A percentile compares a stretch with the other conserved stretches of the same genome.
Evolutionary conservation across 2,888 invertebrate species (phyloP).

Genomic region (Sipunculus nudus): DNA sequence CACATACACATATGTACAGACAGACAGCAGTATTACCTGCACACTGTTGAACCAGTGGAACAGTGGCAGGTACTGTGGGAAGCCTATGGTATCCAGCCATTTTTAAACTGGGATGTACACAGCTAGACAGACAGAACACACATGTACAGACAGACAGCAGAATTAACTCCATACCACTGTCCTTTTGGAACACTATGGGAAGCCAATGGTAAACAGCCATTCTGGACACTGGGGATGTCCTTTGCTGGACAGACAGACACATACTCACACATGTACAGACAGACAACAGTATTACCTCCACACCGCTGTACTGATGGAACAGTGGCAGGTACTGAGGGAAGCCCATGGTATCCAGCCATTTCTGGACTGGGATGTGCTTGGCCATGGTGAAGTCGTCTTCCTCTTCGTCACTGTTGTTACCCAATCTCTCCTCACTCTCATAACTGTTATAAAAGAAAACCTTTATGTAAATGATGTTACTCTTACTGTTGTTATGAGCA

Average conservation of each 20-base stretch:
- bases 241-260: too few relatives aligned
- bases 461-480: too few relatives aligned
- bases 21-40: too few relatives aligned
- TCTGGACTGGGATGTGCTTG: conserved; percentile 51
- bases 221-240: conserved; percentile 47
- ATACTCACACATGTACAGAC: neutral
- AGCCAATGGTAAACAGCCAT: conserved; percentile 74
- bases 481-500: too few relatives aligned
- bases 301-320: conserved; percentile 70
- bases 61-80: conserved; percentile 71
- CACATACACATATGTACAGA: too few relatives aligned
- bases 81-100: conserved; percentile 74
- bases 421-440: too few relatives aligned
- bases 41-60: conserved; percentile 71
- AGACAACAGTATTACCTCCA: conserved; percentile 67
- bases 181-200: conserved; percentile 72
- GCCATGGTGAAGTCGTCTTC: too few relatives aligned
- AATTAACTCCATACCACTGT: conserved; percentile 71
- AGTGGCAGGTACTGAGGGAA: conserved; percentile 71
- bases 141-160: neutral
- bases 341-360: conserved; percentile 74
- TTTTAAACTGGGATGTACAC: conserved; percentile 53
- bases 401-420: too few relatives aligned
- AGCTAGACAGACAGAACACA: neutral
- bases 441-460: too few relatives aligned